A percentile compares a stretch with the other conserved stretches of the same genome.
These are phyloP conservation scores for Champsocephalus esox DNA, from an alignment of 2,797 vertebrate species.

Conservation along the genomic window DNA sequence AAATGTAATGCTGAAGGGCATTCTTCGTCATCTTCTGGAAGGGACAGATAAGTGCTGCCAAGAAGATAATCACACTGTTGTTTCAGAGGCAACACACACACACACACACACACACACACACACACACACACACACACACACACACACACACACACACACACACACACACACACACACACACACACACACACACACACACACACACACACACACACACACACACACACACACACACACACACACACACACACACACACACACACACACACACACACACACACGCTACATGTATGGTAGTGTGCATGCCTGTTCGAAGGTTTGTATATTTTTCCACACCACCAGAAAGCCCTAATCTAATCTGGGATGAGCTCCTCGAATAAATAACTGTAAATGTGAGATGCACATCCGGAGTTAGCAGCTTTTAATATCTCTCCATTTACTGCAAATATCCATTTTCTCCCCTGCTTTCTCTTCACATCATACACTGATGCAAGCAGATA, in stretches of 20 bases:
- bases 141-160: background rate
- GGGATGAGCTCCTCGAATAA: conserved; percentile 26
- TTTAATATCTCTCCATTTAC: conserved; percentile 7
- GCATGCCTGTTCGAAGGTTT: conserved; percentile 20
- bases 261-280: conserved; percentile 12
- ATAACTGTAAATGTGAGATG: conserved; percentile 39
- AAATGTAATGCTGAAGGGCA: conserved; percentile 54
- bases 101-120: background rate
- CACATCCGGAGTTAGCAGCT: conserved; percentile 2
- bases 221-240: conserved; percentile 6
- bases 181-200: conserved; percentile 4
- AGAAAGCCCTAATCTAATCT: conserved; percentile 32
- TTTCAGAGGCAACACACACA: conserved; percentile 19
- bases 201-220: background rate
- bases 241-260: background rate
- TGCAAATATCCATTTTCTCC: conserved; percentile 21
- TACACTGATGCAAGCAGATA: conserved; percentile 2
- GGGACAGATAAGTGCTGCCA: conserved; percentile 51
- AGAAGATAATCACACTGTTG: conserved; percentile 42
- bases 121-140: conserved; percentile 8
- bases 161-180: conserved; percentile 3
- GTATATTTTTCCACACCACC: conserved; percentile 19
- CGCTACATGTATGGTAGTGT: background rate
- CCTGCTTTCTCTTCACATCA: conserved; percentile 2
- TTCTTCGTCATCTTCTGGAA: conserved; percentile 61